Base-by-base conservation (phyloP, 1,140 invertebrate species). In the Apis laboriosa region DNA sequence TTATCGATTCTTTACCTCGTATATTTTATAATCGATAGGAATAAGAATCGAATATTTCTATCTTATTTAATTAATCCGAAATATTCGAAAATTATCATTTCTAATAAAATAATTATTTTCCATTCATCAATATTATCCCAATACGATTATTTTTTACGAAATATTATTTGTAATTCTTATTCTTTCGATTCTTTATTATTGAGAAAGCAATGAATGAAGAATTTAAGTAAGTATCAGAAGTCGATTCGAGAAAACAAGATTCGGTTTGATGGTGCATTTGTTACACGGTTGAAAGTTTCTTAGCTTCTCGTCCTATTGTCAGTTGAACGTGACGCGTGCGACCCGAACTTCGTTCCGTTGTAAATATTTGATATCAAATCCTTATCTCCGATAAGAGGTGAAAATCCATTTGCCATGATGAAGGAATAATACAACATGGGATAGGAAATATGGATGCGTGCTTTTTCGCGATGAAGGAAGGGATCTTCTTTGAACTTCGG, bases 301-400 rank as follows among this genome's bases (percentile, higher is more conserved):
- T 56, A 77, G 21, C 63, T 64, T 53, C 13, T 34, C 73, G 60
- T 74, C 56, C 21, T 21, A 12, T 49, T 43, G 75, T 77, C 75
- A 24, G 3, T 15, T 17, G 75, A 56, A 77, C 63, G 75, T 77
- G 63, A 67, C 75, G 63, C 58, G 56, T 19, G 7, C 28, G 21
- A 56, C 24, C 34, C 34, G 53, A 64, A 53, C 60, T 53, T 28
- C 12, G 11, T 51, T n/a, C 5, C 53, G 13, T 9, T n/a, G 63
- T 77, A 77, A 77, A 77, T 77, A 77, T 77, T 77, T 77, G 28
- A 77, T 56, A 21, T 24, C 8, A 43, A 67, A 77, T 67, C 75
- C 63, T 67, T 77, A 77, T 67, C 63, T 21, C 11, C 5, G 9
- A 21, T 21, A 64, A 34, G 28, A n/a, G 51, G 28, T 15, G 53